Conservation (phyloP, 2,113 vertebrate genomes). For the Pygoscelis adeliae region DNA sequence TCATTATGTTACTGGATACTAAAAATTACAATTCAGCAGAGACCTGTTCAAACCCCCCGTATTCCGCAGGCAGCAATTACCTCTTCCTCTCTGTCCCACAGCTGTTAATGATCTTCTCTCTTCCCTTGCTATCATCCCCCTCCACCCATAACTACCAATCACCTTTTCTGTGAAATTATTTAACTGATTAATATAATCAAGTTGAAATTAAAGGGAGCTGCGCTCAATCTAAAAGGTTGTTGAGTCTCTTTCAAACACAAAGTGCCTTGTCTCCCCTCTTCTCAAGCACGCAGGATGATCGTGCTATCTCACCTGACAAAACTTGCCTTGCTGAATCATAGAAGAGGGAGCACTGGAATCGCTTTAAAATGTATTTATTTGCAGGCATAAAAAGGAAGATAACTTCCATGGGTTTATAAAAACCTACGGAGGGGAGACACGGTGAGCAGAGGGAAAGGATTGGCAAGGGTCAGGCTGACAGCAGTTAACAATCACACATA, state of each 20-base stretch:
- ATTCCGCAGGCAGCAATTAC: not conserved
- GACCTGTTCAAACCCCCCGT: not conserved
- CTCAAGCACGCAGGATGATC: not conserved
- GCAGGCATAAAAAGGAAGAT: not conserved
- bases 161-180: not conserved
- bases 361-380: not conserved
- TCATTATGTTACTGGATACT: not conserved
- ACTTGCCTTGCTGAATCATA: not conserved
- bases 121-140: not conserved
- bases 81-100: not conserved
- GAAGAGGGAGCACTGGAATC: not conserved
- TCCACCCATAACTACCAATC: not conserved
- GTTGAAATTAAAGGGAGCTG: not conserved
- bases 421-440: fast-evolving
- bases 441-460: not conserved
- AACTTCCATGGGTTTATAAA: not conserved
- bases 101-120: not conserved
- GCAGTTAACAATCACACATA: fast-evolving
- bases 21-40: not conserved
- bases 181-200: constrained; percentile 17
- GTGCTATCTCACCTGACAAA: not conserved
- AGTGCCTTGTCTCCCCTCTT: not conserved
- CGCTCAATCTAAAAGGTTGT: not conserved
- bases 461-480: not conserved
- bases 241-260: not conserved